A percentile compares a stretch with the other conserved stretches of the same genome.
phyloP scores from a whole-genome alignment of 2,797 vertebrate species.

The Parauchenoglanis punctatus region DNA sequence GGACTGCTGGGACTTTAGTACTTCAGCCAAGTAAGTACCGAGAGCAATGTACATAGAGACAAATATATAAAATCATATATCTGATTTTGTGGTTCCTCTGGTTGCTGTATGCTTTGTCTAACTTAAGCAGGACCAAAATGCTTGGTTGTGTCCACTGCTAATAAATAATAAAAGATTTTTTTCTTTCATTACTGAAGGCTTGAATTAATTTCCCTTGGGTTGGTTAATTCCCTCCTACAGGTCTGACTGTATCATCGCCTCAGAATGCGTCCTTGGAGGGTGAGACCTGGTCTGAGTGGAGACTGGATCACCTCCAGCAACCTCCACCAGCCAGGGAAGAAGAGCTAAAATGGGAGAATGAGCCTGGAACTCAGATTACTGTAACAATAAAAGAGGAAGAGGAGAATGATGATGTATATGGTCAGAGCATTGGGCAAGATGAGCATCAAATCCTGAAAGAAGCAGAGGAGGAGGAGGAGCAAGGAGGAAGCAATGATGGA shows the following conservation, averaged over 20 bases:
- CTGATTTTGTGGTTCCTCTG: background rate
- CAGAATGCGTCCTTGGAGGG: slow-evolving; percentile 38
- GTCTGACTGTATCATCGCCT: slow-evolving; percentile 24
- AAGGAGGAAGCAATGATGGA: slow-evolving; percentile 17
- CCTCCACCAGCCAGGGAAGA: slow-evolving; percentile 29
- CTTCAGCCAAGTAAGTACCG: slow-evolving; percentile 68
- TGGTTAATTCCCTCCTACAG: slow-evolving; percentile 45
- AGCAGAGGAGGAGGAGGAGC: background rate
- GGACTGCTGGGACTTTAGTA: slow-evolving; percentile 56
- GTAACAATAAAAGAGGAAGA: slow-evolving; percentile 36
- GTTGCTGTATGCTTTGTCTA: background rate
- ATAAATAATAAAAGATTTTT: background rate
- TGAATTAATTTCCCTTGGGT: background rate
- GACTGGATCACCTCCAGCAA: slow-evolving; percentile 18
- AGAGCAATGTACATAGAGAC: background rate
- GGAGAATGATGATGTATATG: slow-evolving; percentile 54
- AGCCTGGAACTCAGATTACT: background rate
- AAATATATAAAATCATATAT: background rate
- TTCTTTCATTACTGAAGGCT: background rate
- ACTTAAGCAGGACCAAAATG: background rate
- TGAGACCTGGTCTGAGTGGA: slow-evolving; percentile 35
- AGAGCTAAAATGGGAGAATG: slow-evolving; percentile 30
- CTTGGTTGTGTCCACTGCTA: background rate
- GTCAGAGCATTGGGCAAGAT: slow-evolving; percentile 8
- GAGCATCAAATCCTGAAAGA: background rate